Evolutionary conservation across 2,113 vertebrate genomes (phyloP).

Genomic region (Pipa parva): DNA sequence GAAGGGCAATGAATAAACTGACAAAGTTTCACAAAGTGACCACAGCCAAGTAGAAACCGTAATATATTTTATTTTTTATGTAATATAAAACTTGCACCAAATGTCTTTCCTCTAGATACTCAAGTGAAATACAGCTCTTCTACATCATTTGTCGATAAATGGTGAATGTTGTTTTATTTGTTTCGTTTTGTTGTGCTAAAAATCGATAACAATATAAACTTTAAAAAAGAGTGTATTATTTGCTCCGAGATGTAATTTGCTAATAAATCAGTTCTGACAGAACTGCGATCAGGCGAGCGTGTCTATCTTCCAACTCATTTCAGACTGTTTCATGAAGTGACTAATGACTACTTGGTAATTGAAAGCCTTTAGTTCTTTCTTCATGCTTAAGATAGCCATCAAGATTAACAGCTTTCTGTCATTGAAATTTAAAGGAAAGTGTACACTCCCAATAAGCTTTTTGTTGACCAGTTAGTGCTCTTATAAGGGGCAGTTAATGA

Average conservation of each 20-base stretch:
- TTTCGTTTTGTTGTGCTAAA: neutral
- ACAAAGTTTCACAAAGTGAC: neutral
- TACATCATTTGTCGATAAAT: neutral
- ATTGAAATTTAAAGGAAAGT: conserved; percentile 51
- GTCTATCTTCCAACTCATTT: conserved; percentile 1
- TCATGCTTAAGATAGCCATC: conserved; percentile 54
- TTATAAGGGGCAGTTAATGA: neutral
- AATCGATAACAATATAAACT: neutral
- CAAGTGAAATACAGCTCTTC: neutral
- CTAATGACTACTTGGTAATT: conserved; percentile 60
- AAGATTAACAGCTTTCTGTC: conserved; percentile 59
- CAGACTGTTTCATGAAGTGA: conserved; percentile 47
- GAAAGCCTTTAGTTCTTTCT: conserved; percentile 51
- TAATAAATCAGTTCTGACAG: conserved; percentile 9
- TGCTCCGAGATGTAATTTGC: neutral
- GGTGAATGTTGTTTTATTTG: neutral
- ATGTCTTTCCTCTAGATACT: neutral
- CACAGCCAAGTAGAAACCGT: neutral
- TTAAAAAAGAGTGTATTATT: neutral
- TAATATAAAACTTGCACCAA: neutral
- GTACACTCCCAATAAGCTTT: conserved; percentile 48
- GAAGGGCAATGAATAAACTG: neutral
- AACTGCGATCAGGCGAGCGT: neutral
- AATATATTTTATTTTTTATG: neutral
- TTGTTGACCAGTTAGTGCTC: conserved; percentile 43